Evolutionary conservation across 2,113 vertebrate genomes (phyloP).

Genomic region (Proterorhinus semilunaris): DNA sequence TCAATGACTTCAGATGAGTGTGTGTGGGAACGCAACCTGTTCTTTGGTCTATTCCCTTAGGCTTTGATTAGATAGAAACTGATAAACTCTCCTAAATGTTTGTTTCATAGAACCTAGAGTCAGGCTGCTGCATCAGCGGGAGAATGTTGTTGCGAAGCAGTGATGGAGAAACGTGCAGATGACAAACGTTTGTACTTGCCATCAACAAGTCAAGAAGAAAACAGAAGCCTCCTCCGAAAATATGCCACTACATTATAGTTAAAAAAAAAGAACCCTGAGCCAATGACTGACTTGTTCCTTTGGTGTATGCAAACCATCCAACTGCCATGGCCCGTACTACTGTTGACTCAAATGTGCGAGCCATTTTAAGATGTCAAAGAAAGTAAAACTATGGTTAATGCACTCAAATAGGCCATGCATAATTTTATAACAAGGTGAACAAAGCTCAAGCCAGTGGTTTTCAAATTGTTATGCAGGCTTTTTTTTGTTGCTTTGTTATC

Average conservation of each 20-base stretch:
- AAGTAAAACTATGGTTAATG: background rate
- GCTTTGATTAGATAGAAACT: background rate
- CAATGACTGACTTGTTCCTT: background rate
- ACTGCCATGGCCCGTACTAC: background rate
- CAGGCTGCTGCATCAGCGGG: background rate
- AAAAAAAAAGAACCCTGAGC: background rate
- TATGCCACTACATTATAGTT: background rate
- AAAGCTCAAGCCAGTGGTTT: too few relatives aligned
- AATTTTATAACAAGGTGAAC: too few relatives aligned
- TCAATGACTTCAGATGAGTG: conserved; percentile 34
- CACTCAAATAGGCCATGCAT: too few relatives aligned
- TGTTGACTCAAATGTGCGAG: background rate
- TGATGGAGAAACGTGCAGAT: background rate
- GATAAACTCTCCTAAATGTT: conserved; percentile 10
- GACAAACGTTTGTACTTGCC: too few relatives aligned
- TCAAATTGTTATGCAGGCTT: too few relatives aligned
- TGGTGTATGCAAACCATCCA: conserved; percentile 5
- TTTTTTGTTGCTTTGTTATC: too few relatives aligned
- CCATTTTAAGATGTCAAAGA: background rate
- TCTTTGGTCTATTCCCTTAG: conserved; percentile 13
- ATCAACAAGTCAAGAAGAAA: background rate
- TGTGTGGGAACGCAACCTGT: conserved; percentile 34
- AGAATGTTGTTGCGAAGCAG: background rate
- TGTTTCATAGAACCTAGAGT: background rate
- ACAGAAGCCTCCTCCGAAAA: background rate